Base-by-base conservation (phyloP, 2,113 vertebrate genomes). In the Gila orcuttii region DNA sequence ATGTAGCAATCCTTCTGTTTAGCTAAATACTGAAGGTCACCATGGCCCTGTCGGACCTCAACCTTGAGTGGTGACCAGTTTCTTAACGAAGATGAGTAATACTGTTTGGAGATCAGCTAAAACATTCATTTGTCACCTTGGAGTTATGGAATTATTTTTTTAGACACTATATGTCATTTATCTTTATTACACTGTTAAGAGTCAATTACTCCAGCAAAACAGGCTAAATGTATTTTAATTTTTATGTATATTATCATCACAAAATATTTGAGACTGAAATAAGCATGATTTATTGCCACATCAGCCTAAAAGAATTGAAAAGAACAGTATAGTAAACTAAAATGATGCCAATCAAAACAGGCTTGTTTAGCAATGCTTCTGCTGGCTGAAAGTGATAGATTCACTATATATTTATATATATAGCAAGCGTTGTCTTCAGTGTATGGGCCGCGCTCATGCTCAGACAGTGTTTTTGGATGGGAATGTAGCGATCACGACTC, bases 61-160 rank as follows among this genome's bases (percentile, higher is more conserved):
- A 91, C 90, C 89, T 91, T 92, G 86, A 90, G 74, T 50, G 31
- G 23, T 45, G 10, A 73, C 42, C 74, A 45, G 15, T 45, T n/a
- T 57, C 71, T 80, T 31, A 39, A 85, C 33, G 68, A 39, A 79
- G 82, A 80, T 82, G 73, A 81, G 47, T 23, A 77, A 13, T 23
- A 52, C 47, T n/a, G 10, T 25, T 45, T 76, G 10, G 33, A 86
- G 52, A 13, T 71, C 25, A 6, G 9, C 45, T n/a, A 21, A 52
- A 23, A 50, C 19, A 15, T 71, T 36, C 7, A 69, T 23, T 52
- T 19, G 19, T 57, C 47, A 71, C 81, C 64, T 39, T 71, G 47
- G 47, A 71, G 21, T 15, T 28, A 36, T 39, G 13, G 64, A 71
- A 57, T 71, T 39, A 55, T 33, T 55, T 57, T 57, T 15, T 10